Percentiles rank a stretch among this genome's conserved stretches.
Evolutionary conservation across 2,797 vertebrate species (phyloP).

Genomic region (Poeciliopsis gracilis): DNA sequence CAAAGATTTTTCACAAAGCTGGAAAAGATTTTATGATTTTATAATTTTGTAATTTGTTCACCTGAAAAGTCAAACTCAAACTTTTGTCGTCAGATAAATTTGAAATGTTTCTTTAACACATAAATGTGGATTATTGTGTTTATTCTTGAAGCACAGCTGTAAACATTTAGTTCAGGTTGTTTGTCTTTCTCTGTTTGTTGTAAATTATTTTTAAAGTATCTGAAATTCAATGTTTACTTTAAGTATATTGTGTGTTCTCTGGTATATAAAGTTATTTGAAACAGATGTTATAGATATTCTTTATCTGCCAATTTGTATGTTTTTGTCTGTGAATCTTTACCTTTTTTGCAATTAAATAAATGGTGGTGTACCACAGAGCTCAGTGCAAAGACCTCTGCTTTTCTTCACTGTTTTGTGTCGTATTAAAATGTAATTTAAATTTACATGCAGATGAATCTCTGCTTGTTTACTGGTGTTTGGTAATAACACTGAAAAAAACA

Average conservation of each 20-base stretch:
- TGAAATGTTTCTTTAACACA: constrained; percentile 3
- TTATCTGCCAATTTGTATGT: not conserved
- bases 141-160: not conserved
- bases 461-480: not conserved
- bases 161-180: not conserved
- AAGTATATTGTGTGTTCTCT: not conserved
- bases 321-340: not conserved
- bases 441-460: not conserved
- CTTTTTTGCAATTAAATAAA: constrained; percentile 9
- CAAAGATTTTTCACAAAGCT: constrained; percentile 63
- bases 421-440: not conserved
- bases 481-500: not conserved
- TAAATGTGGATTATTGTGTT: not conserved
- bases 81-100: not conserved
- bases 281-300: not conserved
- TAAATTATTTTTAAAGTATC: not conserved
- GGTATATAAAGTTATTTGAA: not conserved
- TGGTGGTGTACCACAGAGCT: constrained; percentile 1
- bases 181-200: not conserved
- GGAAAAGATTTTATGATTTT: constrained; percentile 20
- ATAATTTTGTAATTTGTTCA: not conserved
- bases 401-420: not conserved
- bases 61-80: not conserved
- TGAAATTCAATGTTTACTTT: constrained; percentile 1
- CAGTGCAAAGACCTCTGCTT: not conserved